phyloP scores from a whole-genome alignment of 1,140 invertebrate species.

The Idris sp. region DNA sequence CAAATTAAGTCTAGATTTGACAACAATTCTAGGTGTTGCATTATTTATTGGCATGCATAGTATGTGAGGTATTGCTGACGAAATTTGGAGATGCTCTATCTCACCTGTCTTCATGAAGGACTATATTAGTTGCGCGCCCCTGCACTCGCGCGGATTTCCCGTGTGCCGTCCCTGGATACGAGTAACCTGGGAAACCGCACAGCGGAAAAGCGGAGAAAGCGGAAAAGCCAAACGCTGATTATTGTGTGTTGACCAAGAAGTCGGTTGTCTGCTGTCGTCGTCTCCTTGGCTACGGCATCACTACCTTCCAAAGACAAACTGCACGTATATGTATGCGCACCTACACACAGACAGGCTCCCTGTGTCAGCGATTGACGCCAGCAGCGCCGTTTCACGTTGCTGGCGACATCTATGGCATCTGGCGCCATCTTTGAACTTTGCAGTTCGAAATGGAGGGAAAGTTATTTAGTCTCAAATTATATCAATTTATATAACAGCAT shows the following conservation, averaged over 20 bases:
- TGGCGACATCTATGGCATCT: too few species aligned
- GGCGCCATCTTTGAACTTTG: too few species aligned
- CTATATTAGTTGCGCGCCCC: slow-evolving; percentile 67
- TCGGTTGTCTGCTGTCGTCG: slow-evolving; percentile 76
- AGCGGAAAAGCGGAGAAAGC: slow-evolving; percentile 62
- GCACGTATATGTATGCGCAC: background rate
- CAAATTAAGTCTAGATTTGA: too few species aligned
- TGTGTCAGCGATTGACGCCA: background rate
- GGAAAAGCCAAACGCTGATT: slow-evolving; percentile 54
- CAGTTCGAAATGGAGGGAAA: too few species aligned
- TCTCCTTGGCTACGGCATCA: slow-evolving; percentile 79
- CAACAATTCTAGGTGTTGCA: too few species aligned
- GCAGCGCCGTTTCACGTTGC: too few species aligned
- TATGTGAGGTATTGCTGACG: too few species aligned
- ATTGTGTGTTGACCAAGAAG: slow-evolving; percentile 71
- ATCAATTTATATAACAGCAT: too few species aligned
- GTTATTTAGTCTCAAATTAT: too few species aligned
- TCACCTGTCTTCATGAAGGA: slow-evolving; percentile 76
- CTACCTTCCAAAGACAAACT: slow-evolving; percentile 57
- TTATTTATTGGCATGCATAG: too few species aligned
- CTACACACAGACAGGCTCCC: background rate
- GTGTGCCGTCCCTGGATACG: slow-evolving; percentile 57
- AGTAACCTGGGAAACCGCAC: slow-evolving; percentile 70
- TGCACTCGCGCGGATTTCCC: slow-evolving; percentile 59
- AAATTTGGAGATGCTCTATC: too few species aligned